Percentiles rank a stretch among this genome's conserved stretches.
Evolutionary conservation across 2,113 vertebrate genomes (phyloP).

Genomic region (Pimephales promelas): DNA sequence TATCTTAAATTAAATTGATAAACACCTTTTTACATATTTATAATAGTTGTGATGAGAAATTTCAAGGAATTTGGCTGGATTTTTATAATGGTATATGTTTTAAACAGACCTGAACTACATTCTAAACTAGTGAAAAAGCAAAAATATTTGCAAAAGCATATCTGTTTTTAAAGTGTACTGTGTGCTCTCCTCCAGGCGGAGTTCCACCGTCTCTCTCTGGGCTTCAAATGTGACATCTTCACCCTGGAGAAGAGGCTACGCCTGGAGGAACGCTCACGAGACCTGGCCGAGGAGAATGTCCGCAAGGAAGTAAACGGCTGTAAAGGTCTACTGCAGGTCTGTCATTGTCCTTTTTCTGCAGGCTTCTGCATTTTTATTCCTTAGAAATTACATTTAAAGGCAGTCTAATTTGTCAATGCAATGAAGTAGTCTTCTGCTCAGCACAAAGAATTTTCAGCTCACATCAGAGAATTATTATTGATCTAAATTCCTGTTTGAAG

Average conservation of each 20-base stretch:
- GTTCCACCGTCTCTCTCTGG: slow-evolving; percentile 91
- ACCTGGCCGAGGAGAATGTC: slow-evolving; percentile 93
- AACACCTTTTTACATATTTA: background rate
- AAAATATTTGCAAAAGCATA: background rate
- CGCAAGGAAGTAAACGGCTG: slow-evolving; percentile 89
- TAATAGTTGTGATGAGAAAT: background rate
- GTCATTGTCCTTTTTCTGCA: background rate
- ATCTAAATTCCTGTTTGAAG: background rate
- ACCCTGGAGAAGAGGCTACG: slow-evolving; percentile 92
- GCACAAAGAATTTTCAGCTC: background rate
- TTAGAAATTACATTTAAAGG: background rate
- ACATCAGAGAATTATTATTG: background rate
- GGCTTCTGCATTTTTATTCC: too few relatives aligned
- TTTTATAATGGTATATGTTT: background rate
- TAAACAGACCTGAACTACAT: background rate
- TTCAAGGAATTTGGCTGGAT: background rate
- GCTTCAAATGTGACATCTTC: slow-evolving; percentile 96
- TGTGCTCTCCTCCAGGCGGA: slow-evolving; percentile 78
- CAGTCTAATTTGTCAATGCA: background rate
- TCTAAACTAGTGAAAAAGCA: background rate
- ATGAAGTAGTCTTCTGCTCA: background rate
- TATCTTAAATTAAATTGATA: too few relatives aligned
- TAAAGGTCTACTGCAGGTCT: slow-evolving; percentile 87
- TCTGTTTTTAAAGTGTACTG: background rate
- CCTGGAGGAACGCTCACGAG: slow-evolving; percentile 90